Conservation (phyloP, 2,888 invertebrate genomes). For the Hipparchia semele region DNA sequence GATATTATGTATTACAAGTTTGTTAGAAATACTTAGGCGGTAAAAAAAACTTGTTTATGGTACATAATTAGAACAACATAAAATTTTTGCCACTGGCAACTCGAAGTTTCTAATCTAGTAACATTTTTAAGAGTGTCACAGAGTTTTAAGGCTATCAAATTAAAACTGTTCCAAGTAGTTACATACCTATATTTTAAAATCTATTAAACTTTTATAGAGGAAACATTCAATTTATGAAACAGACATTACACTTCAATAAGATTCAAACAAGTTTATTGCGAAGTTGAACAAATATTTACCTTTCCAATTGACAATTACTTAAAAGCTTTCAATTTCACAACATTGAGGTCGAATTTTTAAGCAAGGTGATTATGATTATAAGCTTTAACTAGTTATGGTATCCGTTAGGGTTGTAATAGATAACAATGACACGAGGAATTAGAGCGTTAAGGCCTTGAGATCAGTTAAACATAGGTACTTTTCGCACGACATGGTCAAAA, state of each 20-base stretch:
- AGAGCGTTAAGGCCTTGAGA: constrained; percentile 66
- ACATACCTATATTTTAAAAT: no score
- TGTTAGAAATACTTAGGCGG: background rate
- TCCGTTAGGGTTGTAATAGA: constrained; percentile 35
- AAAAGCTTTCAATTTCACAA: constrained; percentile 8
- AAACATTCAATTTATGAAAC: background rate
- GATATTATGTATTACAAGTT: background rate
- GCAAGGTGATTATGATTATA: constrained; percentile 4
- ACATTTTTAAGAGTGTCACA: no score
- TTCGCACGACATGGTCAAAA: constrained; percentile 57
- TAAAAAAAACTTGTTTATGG: background rate
- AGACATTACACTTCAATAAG: background rate
- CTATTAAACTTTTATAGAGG: background rate
- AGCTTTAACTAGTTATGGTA: background rate
- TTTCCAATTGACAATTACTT: constrained; percentile 8
- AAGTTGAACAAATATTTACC: constrained; percentile 6
- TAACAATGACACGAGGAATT: constrained; percentile 51
- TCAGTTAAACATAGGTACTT: constrained; percentile 51
- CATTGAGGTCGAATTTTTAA: constrained; percentile 14
- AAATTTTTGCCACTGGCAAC: background rate
- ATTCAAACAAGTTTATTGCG: background rate
- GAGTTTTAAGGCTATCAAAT: no score
- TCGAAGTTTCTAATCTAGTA: background rate
- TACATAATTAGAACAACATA: background rate
- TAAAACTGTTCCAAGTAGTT: background rate